These are phyloP conservation scores for Drosophila borborema DNA, from an alignment of 2,888 invertebrate genomes.

Conservation along the genomic window DNA sequence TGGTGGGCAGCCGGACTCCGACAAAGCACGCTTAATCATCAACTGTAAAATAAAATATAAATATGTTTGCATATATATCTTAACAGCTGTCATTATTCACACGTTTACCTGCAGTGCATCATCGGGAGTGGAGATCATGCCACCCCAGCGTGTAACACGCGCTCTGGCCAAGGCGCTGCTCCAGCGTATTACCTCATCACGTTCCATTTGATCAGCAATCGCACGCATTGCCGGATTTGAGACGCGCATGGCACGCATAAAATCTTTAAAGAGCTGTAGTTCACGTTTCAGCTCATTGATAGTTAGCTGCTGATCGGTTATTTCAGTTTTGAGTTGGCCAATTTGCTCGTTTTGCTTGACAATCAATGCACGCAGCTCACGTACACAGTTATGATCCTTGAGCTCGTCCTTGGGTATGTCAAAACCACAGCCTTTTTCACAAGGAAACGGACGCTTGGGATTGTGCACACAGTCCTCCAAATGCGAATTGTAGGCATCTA, in stretches of 20 bases:
- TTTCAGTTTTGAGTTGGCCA: slow-evolving; percentile 93
- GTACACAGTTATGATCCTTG: slow-evolving; percentile 96
- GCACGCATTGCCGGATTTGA: slow-evolving; percentile 97
- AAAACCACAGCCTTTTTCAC: slow-evolving; percentile 97
- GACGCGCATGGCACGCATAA: slow-evolving; percentile 96
- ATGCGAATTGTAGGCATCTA: slow-evolving; percentile 94
- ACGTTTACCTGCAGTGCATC: slow-evolving; percentile 93
- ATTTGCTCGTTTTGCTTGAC: slow-evolving; percentile 95
- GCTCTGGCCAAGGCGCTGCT: slow-evolving; percentile 93
- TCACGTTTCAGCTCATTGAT: slow-evolving; percentile 96
- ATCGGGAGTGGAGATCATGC: slow-evolving; percentile 99
- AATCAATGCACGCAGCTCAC: slow-evolving; percentile 93
- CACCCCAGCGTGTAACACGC: slow-evolving; percentile 98
- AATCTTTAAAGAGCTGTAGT: slow-evolving; percentile 94
- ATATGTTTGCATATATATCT: neutral
- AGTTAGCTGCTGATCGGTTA: slow-evolving; percentile 93
- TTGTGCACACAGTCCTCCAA: slow-evolving; percentile 96
- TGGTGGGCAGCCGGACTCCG: slow-evolving; percentile 97
- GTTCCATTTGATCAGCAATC: slow-evolving; percentile 96
- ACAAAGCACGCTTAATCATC: slow-evolving; percentile 96
- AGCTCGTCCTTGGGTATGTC: slow-evolving; percentile 98
- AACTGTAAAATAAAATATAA: slow-evolving; percentile 87
- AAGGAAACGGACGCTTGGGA: slow-evolving; percentile 96
- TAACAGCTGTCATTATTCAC: too few relatives aligned
- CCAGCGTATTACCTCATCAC: slow-evolving; percentile 96